phyloP scores from a whole-genome alignment of 2,113 vertebrate genomes.

The Cisticola juncidis region DNA sequence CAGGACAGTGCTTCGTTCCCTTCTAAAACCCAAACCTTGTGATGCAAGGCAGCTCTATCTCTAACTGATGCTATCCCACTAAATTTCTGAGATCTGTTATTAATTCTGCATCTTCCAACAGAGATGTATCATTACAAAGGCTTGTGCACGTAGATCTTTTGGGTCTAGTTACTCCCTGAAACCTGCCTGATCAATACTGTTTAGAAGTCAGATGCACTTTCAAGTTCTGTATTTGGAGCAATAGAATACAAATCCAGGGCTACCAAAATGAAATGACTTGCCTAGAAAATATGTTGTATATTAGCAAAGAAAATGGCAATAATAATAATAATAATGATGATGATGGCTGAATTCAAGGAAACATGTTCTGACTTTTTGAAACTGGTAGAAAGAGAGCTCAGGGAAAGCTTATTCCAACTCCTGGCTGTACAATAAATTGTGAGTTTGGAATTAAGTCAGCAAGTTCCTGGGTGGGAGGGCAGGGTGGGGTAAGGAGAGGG shows the following conservation, averaged over 20 bases:
- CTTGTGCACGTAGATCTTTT: not conserved
- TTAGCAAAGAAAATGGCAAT: conserved; percentile 56
- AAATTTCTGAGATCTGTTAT: not conserved
- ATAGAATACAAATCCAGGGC: conserved; percentile 33
- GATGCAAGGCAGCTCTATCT: not conserved
- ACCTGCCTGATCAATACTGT: conserved; percentile 15
- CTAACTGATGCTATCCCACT: not conserved
- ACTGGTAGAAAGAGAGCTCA: conserved; percentile 54
- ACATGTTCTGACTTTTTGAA: conserved; percentile 53
- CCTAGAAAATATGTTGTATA: not conserved
- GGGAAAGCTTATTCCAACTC: conserved; percentile 61
- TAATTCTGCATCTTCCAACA: not conserved
- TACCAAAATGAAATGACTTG: not conserved
- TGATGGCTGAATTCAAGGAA: conserved; percentile 35
- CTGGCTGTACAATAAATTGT: conserved; percentile 15
- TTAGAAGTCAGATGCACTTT: conserved; percentile 50
- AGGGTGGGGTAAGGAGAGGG: not conserved
- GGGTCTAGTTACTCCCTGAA: conserved; percentile 2
- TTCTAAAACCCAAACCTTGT: not conserved
- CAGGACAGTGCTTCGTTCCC: not conserved
- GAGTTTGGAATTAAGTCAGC: conserved; percentile 45
- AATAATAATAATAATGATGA: conserved; percentile 31
- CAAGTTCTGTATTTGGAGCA: conserved; percentile 37
- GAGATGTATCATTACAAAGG: not conserved
- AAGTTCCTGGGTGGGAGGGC: not conserved